phyloP scores from a whole-genome alignment of 2,888 invertebrate genomes.

The Cryptocephalus primarius region DNA sequence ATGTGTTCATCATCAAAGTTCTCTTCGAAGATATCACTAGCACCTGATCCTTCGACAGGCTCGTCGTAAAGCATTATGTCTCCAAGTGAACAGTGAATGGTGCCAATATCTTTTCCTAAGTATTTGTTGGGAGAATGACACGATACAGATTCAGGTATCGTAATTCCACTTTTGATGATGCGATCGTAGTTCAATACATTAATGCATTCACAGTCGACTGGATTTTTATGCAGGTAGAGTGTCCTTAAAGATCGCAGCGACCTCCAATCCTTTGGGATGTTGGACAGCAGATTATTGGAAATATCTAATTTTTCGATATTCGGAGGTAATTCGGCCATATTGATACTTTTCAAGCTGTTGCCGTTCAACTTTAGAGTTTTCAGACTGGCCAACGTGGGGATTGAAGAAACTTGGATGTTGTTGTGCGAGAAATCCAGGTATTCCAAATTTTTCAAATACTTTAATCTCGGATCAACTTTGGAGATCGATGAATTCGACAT shows the following conservation, averaged over 20 bases:
- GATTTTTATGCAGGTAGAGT: slow-evolving; percentile 57
- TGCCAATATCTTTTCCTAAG: slow-evolving; percentile 21
- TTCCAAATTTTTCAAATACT: slow-evolving; percentile 27
- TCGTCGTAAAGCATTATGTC: slow-evolving; percentile 25
- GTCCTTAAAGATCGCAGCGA: slow-evolving; percentile 46
- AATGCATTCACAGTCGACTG: slow-evolving; percentile 58
- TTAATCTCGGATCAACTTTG: slow-evolving; percentile 27
- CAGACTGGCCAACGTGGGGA: slow-evolving; percentile 25
- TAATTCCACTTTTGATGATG: slow-evolving; percentile 32
- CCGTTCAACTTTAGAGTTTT: slow-evolving; percentile 25
- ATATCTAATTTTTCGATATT: slow-evolving; percentile 42
- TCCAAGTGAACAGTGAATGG: slow-evolving; percentile 19
- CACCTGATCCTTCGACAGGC: slow-evolving; percentile 24
- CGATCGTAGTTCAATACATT: slow-evolving; percentile 53
- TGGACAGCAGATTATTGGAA: slow-evolving; percentile 50
- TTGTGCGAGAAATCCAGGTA: slow-evolving; percentile 29
- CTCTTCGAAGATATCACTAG: slow-evolving; percentile 14
- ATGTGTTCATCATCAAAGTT: not conserved
- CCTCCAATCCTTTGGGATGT: slow-evolving; percentile 44
- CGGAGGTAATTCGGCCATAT: slow-evolving; percentile 26
- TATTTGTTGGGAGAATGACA: slow-evolving; percentile 27
- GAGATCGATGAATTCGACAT: slow-evolving; percentile 23
- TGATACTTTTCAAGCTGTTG: slow-evolving; percentile 27
- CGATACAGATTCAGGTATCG: slow-evolving; percentile 22
- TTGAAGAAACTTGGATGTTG: slow-evolving; percentile 16